A percentile compares a stretch with the other conserved stretches of the same genome.
Conservation (phyloP, 2,888 invertebrate species). For the Pollenia labialis region DNA sequence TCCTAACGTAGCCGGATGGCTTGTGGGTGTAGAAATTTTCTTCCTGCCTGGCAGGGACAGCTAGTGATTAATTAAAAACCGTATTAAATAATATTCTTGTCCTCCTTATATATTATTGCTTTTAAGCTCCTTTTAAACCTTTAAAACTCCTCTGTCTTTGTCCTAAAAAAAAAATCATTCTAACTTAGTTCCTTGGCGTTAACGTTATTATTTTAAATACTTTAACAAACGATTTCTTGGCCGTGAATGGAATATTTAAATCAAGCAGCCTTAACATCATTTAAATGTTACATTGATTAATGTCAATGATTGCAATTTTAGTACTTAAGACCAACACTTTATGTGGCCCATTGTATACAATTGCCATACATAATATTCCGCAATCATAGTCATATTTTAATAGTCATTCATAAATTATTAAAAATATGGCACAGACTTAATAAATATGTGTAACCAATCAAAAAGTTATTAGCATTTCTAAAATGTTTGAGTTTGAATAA, state of each 20-base stretch:
- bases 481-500: conserved; percentile 12
- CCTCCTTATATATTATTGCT: neutral
- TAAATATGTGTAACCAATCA: conserved; percentile 61
- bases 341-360: conserved; percentile 5
- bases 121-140: neutral
- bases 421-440: conserved; percentile 3
- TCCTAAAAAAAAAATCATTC: conserved; percentile 11
- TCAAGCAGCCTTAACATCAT: conserved; percentile 34
- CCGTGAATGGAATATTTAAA: neutral
- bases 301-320: conserved; percentile 57
- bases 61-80: too few species aligned
- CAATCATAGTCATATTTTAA: neutral
- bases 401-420: conserved; percentile 40
- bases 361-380: neutral
- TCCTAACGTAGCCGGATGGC: too few species aligned
- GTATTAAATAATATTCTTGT: too few species aligned
- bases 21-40: too few species aligned
- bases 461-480: conserved; percentile 73
- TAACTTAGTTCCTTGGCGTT: conserved; percentile 12
- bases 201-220: conserved; percentile 9
- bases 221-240: neutral
- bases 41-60: too few species aligned
- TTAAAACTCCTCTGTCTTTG: neutral
- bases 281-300: conserved; percentile 73
- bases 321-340: conserved; percentile 64